phyloP scores from a whole-genome alignment of 2,797 vertebrate genomes.

The Alfaro cultratus region DNA sequence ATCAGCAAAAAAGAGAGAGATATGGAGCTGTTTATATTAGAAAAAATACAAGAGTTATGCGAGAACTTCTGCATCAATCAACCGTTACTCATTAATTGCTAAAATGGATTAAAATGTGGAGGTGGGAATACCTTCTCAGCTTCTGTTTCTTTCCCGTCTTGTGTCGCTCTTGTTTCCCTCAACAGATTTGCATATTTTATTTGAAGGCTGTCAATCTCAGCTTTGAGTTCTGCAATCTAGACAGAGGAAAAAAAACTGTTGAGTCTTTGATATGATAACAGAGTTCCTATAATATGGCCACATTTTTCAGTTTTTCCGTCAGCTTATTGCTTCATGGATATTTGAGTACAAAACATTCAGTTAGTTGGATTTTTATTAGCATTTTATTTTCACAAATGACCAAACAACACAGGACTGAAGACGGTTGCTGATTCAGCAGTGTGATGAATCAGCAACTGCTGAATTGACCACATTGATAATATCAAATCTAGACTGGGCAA shows the following conservation, averaged over 20 bases:
- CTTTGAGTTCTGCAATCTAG: conserved; percentile 82
- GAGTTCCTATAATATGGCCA: neutral
- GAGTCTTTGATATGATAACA: neutral
- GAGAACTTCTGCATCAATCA: neutral
- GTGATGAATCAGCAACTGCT: neutral
- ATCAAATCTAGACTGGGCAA: neutral
- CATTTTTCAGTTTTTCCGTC: neutral
- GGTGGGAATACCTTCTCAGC: conserved; percentile 73
- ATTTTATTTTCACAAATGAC: neutral
- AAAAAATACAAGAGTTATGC: neutral
- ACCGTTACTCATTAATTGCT: neutral
- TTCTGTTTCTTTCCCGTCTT: conserved; percentile 70
- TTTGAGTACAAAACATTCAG: neutral
- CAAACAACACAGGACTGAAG: neutral
- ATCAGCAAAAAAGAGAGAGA: conserved; percentile 7
- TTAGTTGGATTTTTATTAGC: neutral
- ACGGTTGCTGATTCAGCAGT: neutral
- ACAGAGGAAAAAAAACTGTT: conserved; percentile 6
- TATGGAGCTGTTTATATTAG: neutral
- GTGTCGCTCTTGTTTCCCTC: conserved; percentile 70
- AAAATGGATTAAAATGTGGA: neutral
- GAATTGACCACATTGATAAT: too few relatives aligned
- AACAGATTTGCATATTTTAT: conserved; percentile 71
- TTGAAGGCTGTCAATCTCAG: conserved; percentile 76
- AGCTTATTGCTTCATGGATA: neutral